phyloP scores from a whole-genome alignment of 1,140 invertebrate genomes.

The Papilio dardanus region DNA sequence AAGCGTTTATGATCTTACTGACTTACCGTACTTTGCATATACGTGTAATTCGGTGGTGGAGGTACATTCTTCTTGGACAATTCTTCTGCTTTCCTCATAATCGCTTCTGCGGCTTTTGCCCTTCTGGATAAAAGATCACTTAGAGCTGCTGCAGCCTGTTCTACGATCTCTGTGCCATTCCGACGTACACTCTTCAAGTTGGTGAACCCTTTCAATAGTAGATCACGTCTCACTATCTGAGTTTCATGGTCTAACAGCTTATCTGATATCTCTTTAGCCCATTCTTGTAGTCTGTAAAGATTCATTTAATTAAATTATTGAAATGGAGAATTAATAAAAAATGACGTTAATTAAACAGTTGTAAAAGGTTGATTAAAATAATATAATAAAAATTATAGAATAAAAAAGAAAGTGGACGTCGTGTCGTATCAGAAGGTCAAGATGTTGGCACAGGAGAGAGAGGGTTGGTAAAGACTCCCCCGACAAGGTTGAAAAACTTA shows the following conservation, averaged over 20 bases:
- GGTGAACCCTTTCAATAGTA: constrained; percentile 59
- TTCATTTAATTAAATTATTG: too few relatives aligned
- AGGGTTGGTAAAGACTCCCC: too few relatives aligned
- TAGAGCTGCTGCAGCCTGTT: constrained; percentile 58
- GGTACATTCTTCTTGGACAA: constrained; percentile 46
- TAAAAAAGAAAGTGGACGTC: too few relatives aligned
- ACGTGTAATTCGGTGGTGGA: constrained; percentile 56
- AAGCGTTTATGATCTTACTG: neutral
- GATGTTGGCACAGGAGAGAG: too few relatives aligned
- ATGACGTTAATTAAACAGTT: too few relatives aligned
- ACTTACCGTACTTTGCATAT: constrained; percentile 66
- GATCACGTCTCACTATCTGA: constrained; percentile 58
- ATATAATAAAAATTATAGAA: too few relatives aligned
- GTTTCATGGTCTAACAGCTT: constrained; percentile 57
- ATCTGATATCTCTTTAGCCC: constrained; percentile 67
- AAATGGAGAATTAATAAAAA: too few relatives aligned
- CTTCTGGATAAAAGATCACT: constrained; percentile 61
- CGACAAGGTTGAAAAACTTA: too few relatives aligned
- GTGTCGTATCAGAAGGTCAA: too few relatives aligned
- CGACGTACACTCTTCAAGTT: constrained; percentile 60
- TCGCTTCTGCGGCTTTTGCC: constrained; percentile 63
- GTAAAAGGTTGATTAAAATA: too few relatives aligned
- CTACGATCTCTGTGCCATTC: constrained; percentile 65
- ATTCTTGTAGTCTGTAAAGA: constrained; percentile 61
- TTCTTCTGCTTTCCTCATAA: constrained; percentile 70